Base-by-base conservation (phyloP, 2,888 invertebrate genomes). In the Onthophagus sagittarius region DNA sequence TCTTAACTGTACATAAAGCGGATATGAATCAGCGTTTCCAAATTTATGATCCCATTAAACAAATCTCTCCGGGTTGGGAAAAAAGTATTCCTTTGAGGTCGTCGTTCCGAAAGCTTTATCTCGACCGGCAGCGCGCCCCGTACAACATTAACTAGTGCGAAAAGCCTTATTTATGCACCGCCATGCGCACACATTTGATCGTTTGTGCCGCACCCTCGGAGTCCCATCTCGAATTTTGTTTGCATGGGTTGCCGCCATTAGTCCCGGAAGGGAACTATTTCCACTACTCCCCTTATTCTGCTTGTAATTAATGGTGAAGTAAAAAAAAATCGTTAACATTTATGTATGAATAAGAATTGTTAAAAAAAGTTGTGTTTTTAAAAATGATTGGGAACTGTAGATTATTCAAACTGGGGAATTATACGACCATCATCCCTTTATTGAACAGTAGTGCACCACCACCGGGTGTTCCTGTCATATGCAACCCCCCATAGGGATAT, bases 221-320 rank as follows among this genome's bases (percentile, higher is more conserved):
- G 39, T 11, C 39, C 39, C 39, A 53, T 31, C 67, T 67, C 67
- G 67, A 67, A 67, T 67, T 67, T 67, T 67, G 67, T 67, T 67
- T 67, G 67, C 67, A 67, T 67, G 67, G 67, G 67, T 67, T 67
- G 67, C 23, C 23, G 67, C 67, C 67, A 67, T 67, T 67, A 67
- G 67, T 67, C 13, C 31, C 23, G 67, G 67, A 67, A 67, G 67
- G 67, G 39, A 53, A 53, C 39, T 11, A 53, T 53, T 53, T 53
- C 39, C 39, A 53, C 39, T 7, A 53, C 39, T 53, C 39, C 39
- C 67, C 67, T 67, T n/a, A 67, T 32, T 23, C 13, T 23, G 3
- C 23, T 23, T 2, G 23, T 23, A 23, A 2, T 23, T 23, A 23
- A 23, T 23, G 23, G 3, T 23, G 3, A 23, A 23, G 23, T 23